Base-by-base conservation (phyloP, 2,113 vertebrate species). In the Vombatus ursinus region DNA sequence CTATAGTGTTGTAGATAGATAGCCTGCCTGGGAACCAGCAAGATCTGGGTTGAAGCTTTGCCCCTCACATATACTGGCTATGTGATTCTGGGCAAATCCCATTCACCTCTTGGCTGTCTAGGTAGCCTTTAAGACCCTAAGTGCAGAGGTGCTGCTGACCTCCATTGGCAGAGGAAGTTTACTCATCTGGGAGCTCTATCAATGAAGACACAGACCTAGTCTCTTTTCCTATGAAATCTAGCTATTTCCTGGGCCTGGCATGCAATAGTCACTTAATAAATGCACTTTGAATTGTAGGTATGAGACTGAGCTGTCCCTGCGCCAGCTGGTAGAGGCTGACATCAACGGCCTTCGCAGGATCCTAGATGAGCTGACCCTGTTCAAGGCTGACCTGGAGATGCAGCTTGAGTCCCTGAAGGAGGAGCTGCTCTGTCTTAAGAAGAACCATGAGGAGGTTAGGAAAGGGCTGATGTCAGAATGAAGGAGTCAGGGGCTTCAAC, bases 391-490 rank as follows among this genome's bases (percentile, higher is more conserved):
- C 93, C 50, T 99, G 97, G 99, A 99, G 98, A 93, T 94, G 8
- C 98, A 99, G 97, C 98, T 98, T 96, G 99, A 99, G 96, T 90
- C 98, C 68, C 98, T 99, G 61, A 99, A 99, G 98, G 99, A 99
- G 98, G 99, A 99, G 97, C 96, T 99, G 92, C 98, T 99, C 94
- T 99, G 98, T 92, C 99, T 99, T 37, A 99, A 98, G 99, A 99
- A 99, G 98, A 99, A 99, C 98, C 99, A 99, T 0, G 99, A 99
- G 61, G 99, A 99, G 96, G 99, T 99, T 97, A 90, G 94, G 26
- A 44, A 84, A 44, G n/a, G 14, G 37, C n/a, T 84, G 19, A 84
- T 44, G n/a, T 2, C 37, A 44, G 37, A 44, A 84, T 44, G n/a
- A 84, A 12, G 5, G 16, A 16, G 14, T n/a, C 8, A 44, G 19